Evolutionary conservation across 2,797 vertebrate genomes (phyloP).

Genomic region (Numenius phaeopus): DNA sequence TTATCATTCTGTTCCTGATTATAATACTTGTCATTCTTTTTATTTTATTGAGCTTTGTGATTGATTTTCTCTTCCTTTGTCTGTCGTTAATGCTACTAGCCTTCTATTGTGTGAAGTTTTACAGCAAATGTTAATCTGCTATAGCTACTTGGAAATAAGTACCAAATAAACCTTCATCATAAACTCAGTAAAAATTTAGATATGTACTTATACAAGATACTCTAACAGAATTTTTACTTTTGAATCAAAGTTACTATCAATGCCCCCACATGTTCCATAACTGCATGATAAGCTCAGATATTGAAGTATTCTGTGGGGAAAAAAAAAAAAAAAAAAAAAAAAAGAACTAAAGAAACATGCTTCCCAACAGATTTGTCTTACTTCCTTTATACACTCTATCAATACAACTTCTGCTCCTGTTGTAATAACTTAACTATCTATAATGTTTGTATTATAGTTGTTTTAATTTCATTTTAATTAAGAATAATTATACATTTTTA

Average conservation of each 20-base stretch:
- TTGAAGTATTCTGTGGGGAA: accelerated
- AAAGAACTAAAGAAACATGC: neutral
- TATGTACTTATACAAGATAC: neutral
- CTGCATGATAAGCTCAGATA: neutral
- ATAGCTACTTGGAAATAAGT: neutral
- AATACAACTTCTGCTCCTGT: neutral
- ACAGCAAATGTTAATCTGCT: neutral
- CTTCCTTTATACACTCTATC: neutral
- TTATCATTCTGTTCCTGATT: slow-evolving; percentile 22
- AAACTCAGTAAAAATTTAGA: neutral
- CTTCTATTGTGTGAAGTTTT: neutral
- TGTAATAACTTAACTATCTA: neutral
- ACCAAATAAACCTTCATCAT: neutral
- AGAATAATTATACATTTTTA: neutral
- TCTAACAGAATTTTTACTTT: neutral
- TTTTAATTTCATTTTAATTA: neutral
- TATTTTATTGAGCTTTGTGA: neutral
- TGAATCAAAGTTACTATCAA: neutral
- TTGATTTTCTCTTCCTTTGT: slow-evolving; percentile 17
- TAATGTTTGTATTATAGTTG: neutral
- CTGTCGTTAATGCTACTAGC: neutral
- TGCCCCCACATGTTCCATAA: neutral
- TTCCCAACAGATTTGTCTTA: neutral
- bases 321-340: neutral
- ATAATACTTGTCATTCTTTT: slow-evolving; percentile 2